Evolutionary conservation across 2,888 invertebrate species (phyloP), one percentile per base, ranked within the genome.

Genomic region (Drosophila cognata): DNA sequence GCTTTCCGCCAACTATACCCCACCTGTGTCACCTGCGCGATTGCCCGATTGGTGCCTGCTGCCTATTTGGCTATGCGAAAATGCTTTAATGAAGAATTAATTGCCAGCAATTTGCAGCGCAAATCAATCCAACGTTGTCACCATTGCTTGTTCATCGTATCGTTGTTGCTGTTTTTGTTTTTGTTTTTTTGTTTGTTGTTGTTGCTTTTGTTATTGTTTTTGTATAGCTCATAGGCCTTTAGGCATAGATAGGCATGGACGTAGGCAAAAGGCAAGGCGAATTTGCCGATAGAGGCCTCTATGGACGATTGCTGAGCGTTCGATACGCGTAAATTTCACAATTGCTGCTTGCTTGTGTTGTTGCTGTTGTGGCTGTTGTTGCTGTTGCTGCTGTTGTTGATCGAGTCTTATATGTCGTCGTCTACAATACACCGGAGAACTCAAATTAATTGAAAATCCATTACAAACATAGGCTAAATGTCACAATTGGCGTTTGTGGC

Each of bases 31-130:
- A 36, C 53, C 55, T 13, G 68, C 43, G 43, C 43, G 46, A 46
- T 46, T 41, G 28, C 56, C 50, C 50, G 60, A 18, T 63, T 62
- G 53, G 28, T 55, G 59, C 41, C 46, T 57, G 56, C 61, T 73
- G 74, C 76, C 74, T 76, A 76, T 79, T 83, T 83, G 84, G 88
- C 87, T 87, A 84, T 90, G 90, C 90, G 88, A 91, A 91, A 90
- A 89, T 85, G 88, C 91, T 92, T 92, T 91, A 91, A 91, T 91
- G 91, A 92, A 91, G 91, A 91, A 91, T 91, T 91, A 91, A 92
- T 92, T 92, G 91, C 91, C 82, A 91, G 88, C 91, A 91, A 91
- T 92, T 92, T 92, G 91, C 91, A 91, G 87, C 86, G 88, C 88
- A 88, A 88, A 89, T 89, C 85, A 86, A 88, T 86, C 85, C 80